Evolutionary conservation across 2,888 invertebrate genomes (phyloP).

Genomic region (Pasiphila rectangulata): DNA sequence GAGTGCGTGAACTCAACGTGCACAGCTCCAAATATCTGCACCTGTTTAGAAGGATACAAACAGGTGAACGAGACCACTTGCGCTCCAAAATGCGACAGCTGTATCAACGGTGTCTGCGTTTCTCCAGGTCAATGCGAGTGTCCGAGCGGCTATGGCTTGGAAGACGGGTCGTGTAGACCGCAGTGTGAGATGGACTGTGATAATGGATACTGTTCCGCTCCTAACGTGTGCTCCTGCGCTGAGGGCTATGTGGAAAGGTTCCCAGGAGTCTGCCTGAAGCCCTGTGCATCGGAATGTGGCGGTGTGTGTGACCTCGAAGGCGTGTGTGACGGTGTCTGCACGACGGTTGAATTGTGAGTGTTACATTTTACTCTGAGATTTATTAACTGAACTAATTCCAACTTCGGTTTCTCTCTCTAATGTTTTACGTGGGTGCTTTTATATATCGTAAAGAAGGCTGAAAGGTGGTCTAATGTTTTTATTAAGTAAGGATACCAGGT

Average conservation of each 20-base stretch:
- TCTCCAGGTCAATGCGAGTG: constrained; percentile 33
- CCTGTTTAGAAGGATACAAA: constrained; percentile 35
- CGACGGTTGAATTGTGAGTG: constrained; percentile 19
- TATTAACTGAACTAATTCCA: no score
- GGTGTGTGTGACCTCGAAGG: constrained; percentile 35
- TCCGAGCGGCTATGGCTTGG: constrained; percentile 16
- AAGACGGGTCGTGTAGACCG: constrained; percentile 17
- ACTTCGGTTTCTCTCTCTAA: no score
- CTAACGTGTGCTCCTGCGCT: constrained; percentile 30
- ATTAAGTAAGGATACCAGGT: no score
- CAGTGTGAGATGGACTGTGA: constrained; percentile 23
- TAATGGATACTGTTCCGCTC: constrained; percentile 32
- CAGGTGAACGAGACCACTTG: constrained; percentile 23
- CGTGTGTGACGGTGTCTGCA: constrained; percentile 23
- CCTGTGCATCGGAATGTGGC: constrained; percentile 37
- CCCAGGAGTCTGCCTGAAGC: constrained; percentile 34
- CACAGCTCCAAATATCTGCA: constrained; percentile 36
- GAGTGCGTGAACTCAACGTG: constrained; percentile 37
- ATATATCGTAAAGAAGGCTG: no score
- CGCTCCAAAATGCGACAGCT: constrained; percentile 24
- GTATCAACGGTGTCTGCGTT: constrained; percentile 33
- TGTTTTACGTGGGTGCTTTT: no score
- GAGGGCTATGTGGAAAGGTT: constrained; percentile 21
- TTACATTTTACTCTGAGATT: not conserved
- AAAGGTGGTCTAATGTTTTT: no score